Evolutionary conservation across 2,888 invertebrate species (phyloP), one percentile per base, ranked within the genome.

Genomic region (Drosophila koepferae): DNA sequence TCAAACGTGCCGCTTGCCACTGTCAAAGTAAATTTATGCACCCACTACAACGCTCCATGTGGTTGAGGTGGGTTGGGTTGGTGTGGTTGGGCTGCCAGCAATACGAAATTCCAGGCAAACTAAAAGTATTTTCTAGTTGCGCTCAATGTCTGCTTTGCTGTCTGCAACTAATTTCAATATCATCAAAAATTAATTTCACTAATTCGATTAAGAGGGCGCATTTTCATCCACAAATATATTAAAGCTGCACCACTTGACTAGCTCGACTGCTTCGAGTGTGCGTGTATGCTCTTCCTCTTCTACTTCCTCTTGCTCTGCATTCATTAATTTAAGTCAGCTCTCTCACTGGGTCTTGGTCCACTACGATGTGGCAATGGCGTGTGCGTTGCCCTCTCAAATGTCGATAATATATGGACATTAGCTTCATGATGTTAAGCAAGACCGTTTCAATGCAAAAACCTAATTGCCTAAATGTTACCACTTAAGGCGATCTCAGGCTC

Each of bases 141-240:
- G 20, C 7, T 23, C 38, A 38, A 4, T n/a, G 0, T 18, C 10
- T 4, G 40, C 79, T 74, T 62, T 46, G 71, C 56, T 80, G 89
- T 79, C 90, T 88, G 90, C 86, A 81, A 91, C 91, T 91, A 91
- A 91, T 91, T 91, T 91, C 89, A 91, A 91, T 92, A 91, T 91
- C 92, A 91, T 91, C 92, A 91, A 91, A 91, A 91, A 91, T 91
- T 91, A 92, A 92, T 92, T 92, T 87, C 89, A 90, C 89, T 91
- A 91, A 91, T 91, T 92, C 92, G 91, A 92, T 92, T 91, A 91
- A 91, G 76, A 75, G 79, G 71, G 18, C 51, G 8, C 54, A 79
- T 63, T 80, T 54, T 14, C 69, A 56, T 10, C 41, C 31, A 8
- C 41, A 53, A 14, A 58, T 46, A 51, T 43, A 51, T 74, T 73